Conservation (phyloP, 2,797 vertebrate genomes). For the Catharus ustulatus region DNA sequence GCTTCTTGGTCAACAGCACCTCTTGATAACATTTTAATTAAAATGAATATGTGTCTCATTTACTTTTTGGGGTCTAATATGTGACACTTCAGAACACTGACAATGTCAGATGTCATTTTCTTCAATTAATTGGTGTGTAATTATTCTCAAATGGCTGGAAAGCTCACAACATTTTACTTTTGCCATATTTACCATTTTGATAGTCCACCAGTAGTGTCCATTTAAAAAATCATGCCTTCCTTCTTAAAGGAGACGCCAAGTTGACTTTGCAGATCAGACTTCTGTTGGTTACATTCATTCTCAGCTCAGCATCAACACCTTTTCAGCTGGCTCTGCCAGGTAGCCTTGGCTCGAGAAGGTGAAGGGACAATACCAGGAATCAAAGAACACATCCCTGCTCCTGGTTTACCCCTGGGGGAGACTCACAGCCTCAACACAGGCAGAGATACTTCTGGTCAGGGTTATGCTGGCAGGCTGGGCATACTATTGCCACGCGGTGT, state of each 20-base stretch:
- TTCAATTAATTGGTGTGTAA: slow-evolving; percentile 1
- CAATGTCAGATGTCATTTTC: slow-evolving; percentile 8
- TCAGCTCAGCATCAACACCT: background rate
- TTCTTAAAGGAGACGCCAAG: background rate
- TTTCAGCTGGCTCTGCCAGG: background rate
- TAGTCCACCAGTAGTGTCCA: background rate
- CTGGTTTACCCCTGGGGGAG: background rate
- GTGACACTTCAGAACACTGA: slow-evolving; percentile 12
- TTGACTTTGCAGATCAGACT: background rate
- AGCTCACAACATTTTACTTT: background rate
- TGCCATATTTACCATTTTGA: background rate
- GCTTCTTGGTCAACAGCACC: slow-evolving; percentile 52
- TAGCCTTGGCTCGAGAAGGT: background rate
- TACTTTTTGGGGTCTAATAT: slow-evolving; percentile 13
- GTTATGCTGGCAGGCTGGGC: background rate
- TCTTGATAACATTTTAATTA: slow-evolving; percentile 67
- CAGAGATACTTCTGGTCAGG: background rate
- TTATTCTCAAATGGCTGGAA: slow-evolving; percentile 3
- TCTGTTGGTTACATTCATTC: background rate
- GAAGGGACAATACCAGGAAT: background rate
- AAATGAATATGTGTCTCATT: slow-evolving; percentile 48
- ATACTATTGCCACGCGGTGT: fast-evolving
- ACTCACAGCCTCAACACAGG: background rate
- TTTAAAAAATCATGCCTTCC: background rate
- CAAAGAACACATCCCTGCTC: background rate